Percentiles rank a stretch among this genome's conserved stretches.
These are phyloP conservation scores for Leptonema lineaticorne DNA, from an alignment of 1,140 invertebrate species.

Conservation along the genomic window DNA sequence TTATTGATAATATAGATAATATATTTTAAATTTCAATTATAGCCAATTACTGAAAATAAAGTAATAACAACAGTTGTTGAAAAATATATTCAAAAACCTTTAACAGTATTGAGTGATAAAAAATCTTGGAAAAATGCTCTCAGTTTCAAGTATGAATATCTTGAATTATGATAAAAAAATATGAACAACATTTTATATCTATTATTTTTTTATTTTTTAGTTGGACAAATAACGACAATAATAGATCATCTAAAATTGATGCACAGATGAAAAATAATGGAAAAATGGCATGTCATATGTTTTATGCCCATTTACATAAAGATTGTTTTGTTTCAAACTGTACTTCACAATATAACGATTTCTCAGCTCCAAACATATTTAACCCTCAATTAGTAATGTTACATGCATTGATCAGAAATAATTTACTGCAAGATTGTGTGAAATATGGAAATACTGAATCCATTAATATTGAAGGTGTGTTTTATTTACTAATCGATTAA, in stretches of 20 bases:
- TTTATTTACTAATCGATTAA: constrained; percentile 3
- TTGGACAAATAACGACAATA: constrained; percentile 28
- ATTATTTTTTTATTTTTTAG: constrained; percentile 15
- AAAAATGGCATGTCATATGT: constrained; percentile 35
- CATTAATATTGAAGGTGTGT: constrained; percentile 25
- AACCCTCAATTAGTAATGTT: constrained; percentile 36
- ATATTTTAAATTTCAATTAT: constrained; percentile 23
- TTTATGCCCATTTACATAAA: constrained; percentile 29
- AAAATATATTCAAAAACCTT: constrained; percentile 39
- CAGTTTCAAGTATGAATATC: constrained; percentile 27
- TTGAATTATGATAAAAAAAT: background rate
- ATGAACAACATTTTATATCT: background rate
- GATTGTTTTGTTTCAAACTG: constrained; percentile 32
- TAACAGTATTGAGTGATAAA: constrained; percentile 31
- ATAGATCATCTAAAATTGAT: constrained; percentile 10
- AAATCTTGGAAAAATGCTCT: constrained; percentile 35
- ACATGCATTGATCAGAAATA: constrained; percentile 36
- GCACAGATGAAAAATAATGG: constrained; percentile 23
- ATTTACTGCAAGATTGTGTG: constrained; percentile 34
- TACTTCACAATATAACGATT: constrained; percentile 35
- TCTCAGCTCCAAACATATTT: constrained; percentile 23
- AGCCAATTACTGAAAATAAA: constrained; percentile 39
- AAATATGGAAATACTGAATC: constrained; percentile 31
- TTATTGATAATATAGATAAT: constrained; percentile 7
- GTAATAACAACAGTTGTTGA: constrained; percentile 21